Evolutionary conservation across 2,113 vertebrate species (phyloP).

Genomic region (Petroica traversi): DNA sequence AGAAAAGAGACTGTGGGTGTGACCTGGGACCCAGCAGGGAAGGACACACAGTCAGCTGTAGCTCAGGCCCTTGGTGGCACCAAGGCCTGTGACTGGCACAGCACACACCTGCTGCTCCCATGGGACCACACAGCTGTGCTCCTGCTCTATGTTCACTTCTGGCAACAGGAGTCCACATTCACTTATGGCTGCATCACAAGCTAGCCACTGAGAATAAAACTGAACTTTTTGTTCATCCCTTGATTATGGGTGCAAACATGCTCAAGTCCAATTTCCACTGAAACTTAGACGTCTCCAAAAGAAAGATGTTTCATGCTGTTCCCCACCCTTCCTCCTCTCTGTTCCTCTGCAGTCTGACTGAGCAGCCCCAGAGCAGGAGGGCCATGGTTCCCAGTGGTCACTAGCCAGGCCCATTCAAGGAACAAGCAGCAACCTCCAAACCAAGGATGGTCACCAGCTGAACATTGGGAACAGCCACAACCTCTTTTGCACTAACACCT

Average conservation of each 20-base stretch:
- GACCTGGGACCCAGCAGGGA: neutral
- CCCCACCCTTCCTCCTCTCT: neutral
- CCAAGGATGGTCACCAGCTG: neutral
- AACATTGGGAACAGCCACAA: rapidly evolving
- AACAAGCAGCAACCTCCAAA: neutral
- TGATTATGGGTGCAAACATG: neutral
- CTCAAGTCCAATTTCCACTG: neutral
- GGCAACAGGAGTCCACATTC: rapidly evolving
- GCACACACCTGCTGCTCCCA: rapidly evolving
- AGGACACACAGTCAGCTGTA: neutral
- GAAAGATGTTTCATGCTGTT: neutral
- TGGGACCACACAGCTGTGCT: rapidly evolving
- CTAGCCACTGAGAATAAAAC: neutral
- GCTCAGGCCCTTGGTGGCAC: neutral
- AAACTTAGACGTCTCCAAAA: neutral
- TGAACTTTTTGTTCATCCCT: too few relatives aligned
- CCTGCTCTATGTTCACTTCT: rapidly evolving
- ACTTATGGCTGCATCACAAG: neutral
- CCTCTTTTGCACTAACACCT: rapidly evolving
- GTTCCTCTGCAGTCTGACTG: neutral
- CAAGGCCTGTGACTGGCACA: neutral
- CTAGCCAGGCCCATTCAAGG: neutral
- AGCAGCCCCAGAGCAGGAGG: neutral
- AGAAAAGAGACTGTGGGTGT: neutral
- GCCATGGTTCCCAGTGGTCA: rapidly evolving